phyloP scores from a whole-genome alignment of 2,888 invertebrate genomes.

The Cinara cedri region DNA sequence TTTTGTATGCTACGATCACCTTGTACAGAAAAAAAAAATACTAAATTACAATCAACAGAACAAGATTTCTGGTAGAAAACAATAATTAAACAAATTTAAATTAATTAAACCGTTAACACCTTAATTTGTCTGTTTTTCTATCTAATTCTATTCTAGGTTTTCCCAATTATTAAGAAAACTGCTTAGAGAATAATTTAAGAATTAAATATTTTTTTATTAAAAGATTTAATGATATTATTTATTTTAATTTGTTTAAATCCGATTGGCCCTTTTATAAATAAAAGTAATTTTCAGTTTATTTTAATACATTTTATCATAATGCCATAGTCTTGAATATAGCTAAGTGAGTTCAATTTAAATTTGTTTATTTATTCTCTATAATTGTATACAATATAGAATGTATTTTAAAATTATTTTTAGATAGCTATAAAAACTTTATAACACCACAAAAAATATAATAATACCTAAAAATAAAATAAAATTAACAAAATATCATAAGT shows the following conservation, averaged over 20 bases:
- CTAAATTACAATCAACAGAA: no score
- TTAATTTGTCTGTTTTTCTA: no score
- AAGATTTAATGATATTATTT: background rate
- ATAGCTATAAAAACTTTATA: background rate
- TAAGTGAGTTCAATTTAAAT: background rate
- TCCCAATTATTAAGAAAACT: no score
- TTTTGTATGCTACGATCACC: no score
- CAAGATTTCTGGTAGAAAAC: no score
- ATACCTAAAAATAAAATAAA: slow-evolving; percentile 24
- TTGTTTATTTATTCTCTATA: background rate
- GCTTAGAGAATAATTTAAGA: no score
- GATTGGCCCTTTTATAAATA: background rate
- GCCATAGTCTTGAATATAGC: background rate
- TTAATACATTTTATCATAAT: background rate
- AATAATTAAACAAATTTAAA: no score
- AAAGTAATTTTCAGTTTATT: background rate
- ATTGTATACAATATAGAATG: background rate
- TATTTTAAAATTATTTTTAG: background rate
- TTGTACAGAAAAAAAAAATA: no score
- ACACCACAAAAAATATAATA: slow-evolving; percentile 14
- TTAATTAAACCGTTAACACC: no score
- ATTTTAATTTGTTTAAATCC: background rate
- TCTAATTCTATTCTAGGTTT: no score
- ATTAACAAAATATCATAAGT: slow-evolving; percentile 9
- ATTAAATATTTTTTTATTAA: no score